Percentiles rank a stretch among this genome's conserved stretches.
Evolutionary conservation across 2,888 invertebrate genomes (phyloP).

Genomic region (Oligia strigilis): DNA sequence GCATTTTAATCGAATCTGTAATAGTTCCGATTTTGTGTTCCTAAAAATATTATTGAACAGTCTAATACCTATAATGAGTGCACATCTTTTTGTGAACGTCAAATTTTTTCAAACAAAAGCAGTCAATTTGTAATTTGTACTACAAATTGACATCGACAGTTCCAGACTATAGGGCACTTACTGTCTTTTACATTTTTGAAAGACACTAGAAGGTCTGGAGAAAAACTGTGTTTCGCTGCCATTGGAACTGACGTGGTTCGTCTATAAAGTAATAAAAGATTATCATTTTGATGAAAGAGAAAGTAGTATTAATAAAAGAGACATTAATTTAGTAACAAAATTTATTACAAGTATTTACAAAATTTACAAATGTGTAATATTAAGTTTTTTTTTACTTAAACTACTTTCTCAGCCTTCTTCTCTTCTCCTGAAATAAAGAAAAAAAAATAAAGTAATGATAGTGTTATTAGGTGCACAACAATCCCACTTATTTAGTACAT

Average conservation of each 20-base stretch:
- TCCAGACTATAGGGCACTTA: too few relatives aligned
- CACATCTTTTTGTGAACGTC: neutral
- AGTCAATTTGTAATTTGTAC: neutral
- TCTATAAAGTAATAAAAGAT: neutral
- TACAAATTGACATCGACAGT: neutral
- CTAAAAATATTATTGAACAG: too few relatives aligned
- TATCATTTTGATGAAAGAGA: neutral
- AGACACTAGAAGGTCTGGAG: neutral
- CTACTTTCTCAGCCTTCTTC: conserved; percentile 53
- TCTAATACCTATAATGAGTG: neutral
- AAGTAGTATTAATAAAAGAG: neutral
- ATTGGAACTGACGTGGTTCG: neutral
- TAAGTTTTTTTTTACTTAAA: conserved; percentile 27
- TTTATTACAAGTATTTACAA: conserved; percentile 16
- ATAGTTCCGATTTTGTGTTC: too few relatives aligned
- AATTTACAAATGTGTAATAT: conserved; percentile 50
- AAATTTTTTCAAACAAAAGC: neutral
- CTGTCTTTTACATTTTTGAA: neutral
- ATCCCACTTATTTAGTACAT: neutral
- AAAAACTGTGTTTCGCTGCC: too few relatives aligned
- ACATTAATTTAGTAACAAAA: conserved; percentile 2
- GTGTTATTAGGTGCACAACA: neutral
- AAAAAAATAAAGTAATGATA: neutral
- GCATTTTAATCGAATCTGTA: too few relatives aligned
- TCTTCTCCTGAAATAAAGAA: conserved; percentile 48